These are phyloP conservation scores for Lepas anatifera DNA, from an alignment of 2,888 invertebrate species.

Conservation along the genomic window DNA sequence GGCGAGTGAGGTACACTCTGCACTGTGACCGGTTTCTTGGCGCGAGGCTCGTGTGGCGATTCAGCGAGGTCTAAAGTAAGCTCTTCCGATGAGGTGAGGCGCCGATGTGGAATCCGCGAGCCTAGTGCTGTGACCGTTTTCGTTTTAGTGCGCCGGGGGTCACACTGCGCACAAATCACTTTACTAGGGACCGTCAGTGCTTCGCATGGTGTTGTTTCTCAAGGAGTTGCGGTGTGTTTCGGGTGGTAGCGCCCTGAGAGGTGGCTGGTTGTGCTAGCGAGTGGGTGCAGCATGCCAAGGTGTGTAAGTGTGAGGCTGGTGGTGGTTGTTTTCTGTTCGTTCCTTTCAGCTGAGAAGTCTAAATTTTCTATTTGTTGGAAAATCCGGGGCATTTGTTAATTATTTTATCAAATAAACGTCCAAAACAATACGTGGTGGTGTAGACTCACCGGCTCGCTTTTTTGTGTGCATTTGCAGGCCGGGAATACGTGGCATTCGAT, in stretches of 20 bases:
- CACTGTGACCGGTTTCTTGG: no score
- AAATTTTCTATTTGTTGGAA: not conserved
- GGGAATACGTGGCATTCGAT: no score
- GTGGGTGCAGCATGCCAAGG: not conserved
- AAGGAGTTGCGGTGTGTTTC: not conserved
- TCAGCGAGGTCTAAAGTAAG: no score
- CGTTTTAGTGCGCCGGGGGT: no score
- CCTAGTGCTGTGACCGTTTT: no score
- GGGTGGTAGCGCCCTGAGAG: not conserved
- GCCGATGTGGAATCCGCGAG: no score
- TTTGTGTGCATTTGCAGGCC: no score
- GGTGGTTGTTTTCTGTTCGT: not conserved
- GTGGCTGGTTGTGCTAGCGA: not conserved
- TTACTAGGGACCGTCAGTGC: not conserved
- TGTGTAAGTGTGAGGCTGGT: not conserved
- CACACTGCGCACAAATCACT: no score
- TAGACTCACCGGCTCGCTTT: no score
- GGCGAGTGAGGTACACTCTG: no score
- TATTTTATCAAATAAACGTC: slow-evolving; percentile 1
- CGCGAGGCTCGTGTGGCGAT: no score
- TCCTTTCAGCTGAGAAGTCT: not conserved
- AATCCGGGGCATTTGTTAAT: not conserved
- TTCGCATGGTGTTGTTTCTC: not conserved
- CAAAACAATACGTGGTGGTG: not conserved
- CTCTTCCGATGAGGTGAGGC: no score